Conservation (phyloP, 2,797 vertebrate genomes). For the Melanotaenia trifasciata region DNA sequence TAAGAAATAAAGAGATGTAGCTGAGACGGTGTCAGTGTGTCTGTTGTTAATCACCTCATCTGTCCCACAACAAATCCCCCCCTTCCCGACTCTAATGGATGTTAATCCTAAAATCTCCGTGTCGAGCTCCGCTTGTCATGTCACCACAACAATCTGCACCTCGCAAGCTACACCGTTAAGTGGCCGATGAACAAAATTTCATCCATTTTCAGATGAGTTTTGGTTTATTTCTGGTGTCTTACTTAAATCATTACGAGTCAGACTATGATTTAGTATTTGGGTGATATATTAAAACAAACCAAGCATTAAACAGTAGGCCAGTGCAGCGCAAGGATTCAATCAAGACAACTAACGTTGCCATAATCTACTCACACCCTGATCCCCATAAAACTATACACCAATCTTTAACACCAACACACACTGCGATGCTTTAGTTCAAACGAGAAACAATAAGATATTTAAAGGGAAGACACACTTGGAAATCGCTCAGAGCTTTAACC, state of each 20-base stretch:
- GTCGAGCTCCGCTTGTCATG: slow-evolving; percentile 56
- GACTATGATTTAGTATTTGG: neutral
- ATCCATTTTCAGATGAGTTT: neutral
- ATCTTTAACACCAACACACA: neutral
- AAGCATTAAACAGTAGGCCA: slow-evolving; percentile 64
- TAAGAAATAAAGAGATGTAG: slow-evolving; percentile 36
- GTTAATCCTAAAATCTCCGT: slow-evolving; percentile 79
- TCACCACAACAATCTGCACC: slow-evolving; percentile 50
- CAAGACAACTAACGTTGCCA: slow-evolving; percentile 41
- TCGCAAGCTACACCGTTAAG: slow-evolving; percentile 21
- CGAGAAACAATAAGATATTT: neutral
- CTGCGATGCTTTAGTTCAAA: neutral
- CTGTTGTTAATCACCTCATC: slow-evolving; percentile 71
- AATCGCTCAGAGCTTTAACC: slow-evolving; percentile 33
- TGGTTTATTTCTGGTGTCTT: neutral
- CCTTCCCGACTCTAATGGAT: slow-evolving; percentile 60
- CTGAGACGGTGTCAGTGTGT: slow-evolving; percentile 34
- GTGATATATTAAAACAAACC: slow-evolving; percentile 10
- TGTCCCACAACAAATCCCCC: slow-evolving; percentile 60
- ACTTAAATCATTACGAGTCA: neutral
- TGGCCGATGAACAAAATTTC: slow-evolving; percentile 3
- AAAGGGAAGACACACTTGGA: neutral
- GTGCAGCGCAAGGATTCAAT: slow-evolving; percentile 39
- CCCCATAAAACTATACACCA: slow-evolving; percentile 4
- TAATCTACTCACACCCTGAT: slow-evolving; percentile 21